Percentiles rank a stretch among this genome's conserved stretches.
Conservation (phyloP, 2,888 invertebrate species). For the Rosalia funebris region DNA sequence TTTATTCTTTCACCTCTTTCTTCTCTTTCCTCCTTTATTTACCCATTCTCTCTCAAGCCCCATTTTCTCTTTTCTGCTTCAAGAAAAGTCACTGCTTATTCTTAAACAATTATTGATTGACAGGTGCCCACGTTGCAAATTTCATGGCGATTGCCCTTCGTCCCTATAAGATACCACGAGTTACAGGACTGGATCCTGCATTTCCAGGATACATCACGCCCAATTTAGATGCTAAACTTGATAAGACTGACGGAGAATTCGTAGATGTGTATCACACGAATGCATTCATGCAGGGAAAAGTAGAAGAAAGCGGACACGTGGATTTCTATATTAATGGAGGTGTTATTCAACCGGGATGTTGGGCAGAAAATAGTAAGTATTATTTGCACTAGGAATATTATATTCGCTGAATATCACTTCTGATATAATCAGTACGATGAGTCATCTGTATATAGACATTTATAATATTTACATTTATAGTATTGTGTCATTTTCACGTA, state of each 20-base stretch:
- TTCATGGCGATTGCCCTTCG: slow-evolving; percentile 67
- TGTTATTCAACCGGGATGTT: slow-evolving; percentile 74
- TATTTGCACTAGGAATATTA: no score
- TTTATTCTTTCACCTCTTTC: no score
- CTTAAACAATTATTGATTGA: no score
- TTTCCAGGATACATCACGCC: slow-evolving; percentile 73
- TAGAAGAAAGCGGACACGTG: slow-evolving; percentile 73
- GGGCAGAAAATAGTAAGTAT: slow-evolving; percentile 62
- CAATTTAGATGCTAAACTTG: slow-evolving; percentile 68
- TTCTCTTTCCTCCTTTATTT: no score
- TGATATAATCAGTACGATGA: no score
- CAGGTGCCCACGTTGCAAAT: slow-evolving; percentile 72
- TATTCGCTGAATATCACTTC: no score
- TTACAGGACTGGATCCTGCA: slow-evolving; percentile 77
- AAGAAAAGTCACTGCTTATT: no score
- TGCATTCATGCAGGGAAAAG: slow-evolving; percentile 74
- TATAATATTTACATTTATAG: no score
- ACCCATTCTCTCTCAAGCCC: no score
- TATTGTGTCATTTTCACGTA: no score
- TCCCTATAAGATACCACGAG: slow-evolving; percentile 68
- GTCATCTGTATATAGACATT: no score
- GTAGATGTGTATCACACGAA: slow-evolving; percentile 80
- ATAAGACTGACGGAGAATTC: slow-evolving; percentile 72
- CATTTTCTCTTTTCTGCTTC: no score
- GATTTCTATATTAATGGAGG: slow-evolving; percentile 82